Conservation (phyloP, 2,113 vertebrate species). For the Girardinichthys multiradiatus region DNA sequence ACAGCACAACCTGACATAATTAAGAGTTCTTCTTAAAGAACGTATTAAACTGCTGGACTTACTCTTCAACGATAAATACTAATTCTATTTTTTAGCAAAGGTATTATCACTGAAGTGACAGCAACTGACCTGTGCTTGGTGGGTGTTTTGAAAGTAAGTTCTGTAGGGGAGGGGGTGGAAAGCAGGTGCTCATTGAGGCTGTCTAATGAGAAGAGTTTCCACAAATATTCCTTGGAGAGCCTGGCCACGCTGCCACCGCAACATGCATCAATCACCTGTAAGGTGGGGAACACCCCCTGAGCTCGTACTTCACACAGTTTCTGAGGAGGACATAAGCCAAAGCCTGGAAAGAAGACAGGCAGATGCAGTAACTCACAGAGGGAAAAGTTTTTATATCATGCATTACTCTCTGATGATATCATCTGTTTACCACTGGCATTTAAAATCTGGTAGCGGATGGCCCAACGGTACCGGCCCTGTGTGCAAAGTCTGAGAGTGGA, state of each 20-base stretch:
- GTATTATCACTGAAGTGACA: neutral
- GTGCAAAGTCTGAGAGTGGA: conserved; percentile 74
- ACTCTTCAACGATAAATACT: neutral
- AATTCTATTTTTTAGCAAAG: neutral
- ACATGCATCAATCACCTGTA: conserved; percentile 81
- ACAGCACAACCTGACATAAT: neutral
- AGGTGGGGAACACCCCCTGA: conserved; percentile 81
- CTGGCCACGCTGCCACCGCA: conserved; percentile 74
- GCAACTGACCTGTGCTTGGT: conserved; percentile 84
- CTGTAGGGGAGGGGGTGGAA: conserved; percentile 73
- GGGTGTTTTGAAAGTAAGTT: conserved; percentile 83
- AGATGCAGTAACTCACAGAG: neutral
- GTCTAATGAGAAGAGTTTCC: conserved; percentile 89
- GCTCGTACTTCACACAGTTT: conserved; percentile 81
- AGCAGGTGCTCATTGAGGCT: conserved; percentile 84
- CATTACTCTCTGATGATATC: neutral
- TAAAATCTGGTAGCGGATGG: conserved; percentile 82
- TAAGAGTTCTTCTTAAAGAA: neutral
- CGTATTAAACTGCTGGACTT: neutral
- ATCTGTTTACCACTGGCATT: conserved; percentile 62
- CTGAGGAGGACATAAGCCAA: conserved; percentile 31
- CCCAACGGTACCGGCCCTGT: conserved; percentile 83
- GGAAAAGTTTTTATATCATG: neutral
- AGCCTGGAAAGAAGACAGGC: conserved; percentile 25
- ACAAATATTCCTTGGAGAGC: conserved; percentile 84